A percentile compares a stretch with the other conserved stretches of the same genome.
Conservation (phyloP, 2,888 invertebrate species). For the Eilema depressum region DNA sequence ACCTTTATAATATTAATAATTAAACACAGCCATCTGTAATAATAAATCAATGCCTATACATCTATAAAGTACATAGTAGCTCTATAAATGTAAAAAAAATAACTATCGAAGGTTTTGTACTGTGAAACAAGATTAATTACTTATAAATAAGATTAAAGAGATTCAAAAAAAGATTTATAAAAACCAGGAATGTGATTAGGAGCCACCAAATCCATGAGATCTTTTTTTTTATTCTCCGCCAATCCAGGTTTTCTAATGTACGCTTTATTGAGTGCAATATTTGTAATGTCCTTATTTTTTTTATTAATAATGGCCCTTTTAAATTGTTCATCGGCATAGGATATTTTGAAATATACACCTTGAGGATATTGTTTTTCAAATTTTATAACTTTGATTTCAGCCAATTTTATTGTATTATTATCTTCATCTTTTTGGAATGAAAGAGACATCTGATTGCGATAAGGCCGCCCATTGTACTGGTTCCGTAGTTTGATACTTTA, state of each 20-base stretch:
- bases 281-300: conserved; percentile 15
- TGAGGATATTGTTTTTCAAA: conserved; percentile 12
- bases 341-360: conserved; percentile 17
- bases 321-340: conserved; percentile 19
- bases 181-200: conserved; percentile 15
- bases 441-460: conserved; percentile 37
- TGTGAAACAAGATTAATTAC: not conserved
- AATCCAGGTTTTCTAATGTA: conserved; percentile 15
- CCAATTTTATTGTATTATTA: conserved; percentile 15
- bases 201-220: conserved; percentile 18
- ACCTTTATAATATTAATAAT: conserved; percentile 7
- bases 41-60: conserved; percentile 8
- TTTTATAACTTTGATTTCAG: conserved; percentile 18
- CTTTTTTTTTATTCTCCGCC: conserved; percentile 14
- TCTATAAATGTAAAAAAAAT: not conserved
- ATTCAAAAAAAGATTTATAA: conserved; percentile 12
- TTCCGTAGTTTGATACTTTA: too few relatives aligned
- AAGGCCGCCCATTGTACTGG: too few relatives aligned
- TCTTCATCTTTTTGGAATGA: conserved; percentile 38
- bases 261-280: conserved; percentile 16
- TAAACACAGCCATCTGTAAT: conserved; percentile 10
- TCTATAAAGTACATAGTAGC: not conserved
- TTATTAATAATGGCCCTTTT: conserved; percentile 11
- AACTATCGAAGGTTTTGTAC: not conserved
- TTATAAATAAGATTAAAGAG: conserved; percentile 13